Conservation (phyloP, 2,888 invertebrate species). For the Agrotis puta region DNA sequence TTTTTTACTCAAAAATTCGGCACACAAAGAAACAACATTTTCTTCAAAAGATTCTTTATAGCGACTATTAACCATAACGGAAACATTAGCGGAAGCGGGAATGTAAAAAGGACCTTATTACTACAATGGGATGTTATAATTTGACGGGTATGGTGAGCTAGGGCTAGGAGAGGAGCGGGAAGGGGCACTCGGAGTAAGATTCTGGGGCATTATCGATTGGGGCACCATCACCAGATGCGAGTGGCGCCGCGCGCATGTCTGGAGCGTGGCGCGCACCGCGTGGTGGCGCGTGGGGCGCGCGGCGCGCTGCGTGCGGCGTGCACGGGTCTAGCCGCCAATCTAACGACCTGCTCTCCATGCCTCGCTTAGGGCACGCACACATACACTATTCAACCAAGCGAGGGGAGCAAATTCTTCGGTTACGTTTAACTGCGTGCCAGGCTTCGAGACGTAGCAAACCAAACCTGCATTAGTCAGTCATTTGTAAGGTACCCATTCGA, state of each 20-base stretch:
- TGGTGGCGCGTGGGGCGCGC: conserved; percentile 62
- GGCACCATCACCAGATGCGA: conserved; percentile 84
- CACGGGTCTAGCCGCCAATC: conserved; percentile 62
- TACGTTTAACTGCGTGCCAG: conserved; percentile 27
- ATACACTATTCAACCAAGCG: background rate
- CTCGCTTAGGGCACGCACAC: conserved; percentile 50
- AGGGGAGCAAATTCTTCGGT: conserved; percentile 10
- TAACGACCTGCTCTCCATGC: conserved; percentile 46
- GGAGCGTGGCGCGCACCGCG: conserved; percentile 65
- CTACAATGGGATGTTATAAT: conserved; percentile 87
- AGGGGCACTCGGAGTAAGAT: conserved; percentile 81
- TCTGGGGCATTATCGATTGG: conserved; percentile 89
- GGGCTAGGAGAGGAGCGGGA: conserved; percentile 82
- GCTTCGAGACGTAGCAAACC: conserved; percentile 20
- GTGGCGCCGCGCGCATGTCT: conserved; percentile 82
- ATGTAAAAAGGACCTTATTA: conserved; percentile 87
- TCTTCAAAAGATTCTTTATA: conserved; percentile 83
- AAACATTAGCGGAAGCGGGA: conserved; percentile 80
- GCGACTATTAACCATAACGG: conserved; percentile 83
- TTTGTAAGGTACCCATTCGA: conserved; percentile 44
- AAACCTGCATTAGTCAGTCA: conserved; percentile 40
- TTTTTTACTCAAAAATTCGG: conserved; percentile 69
- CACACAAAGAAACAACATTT: conserved; percentile 78
- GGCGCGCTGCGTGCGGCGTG: conserved; percentile 55
- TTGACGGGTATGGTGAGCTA: conserved; percentile 82